Conservation (phyloP, 1,140 invertebrate species). For the Drosophila gunungcola region DNA sequence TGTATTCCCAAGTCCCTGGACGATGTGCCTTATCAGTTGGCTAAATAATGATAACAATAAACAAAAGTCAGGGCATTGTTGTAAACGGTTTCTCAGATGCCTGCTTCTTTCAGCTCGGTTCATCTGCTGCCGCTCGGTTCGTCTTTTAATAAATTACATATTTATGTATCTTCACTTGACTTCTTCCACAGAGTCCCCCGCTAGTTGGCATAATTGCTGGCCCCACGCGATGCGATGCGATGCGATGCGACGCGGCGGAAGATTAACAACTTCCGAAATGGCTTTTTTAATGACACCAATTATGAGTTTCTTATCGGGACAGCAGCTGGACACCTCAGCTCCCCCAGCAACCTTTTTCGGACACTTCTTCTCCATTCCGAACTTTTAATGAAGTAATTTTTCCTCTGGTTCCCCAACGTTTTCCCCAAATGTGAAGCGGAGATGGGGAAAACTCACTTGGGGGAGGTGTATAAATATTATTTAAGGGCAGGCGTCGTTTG, state of each 20-base stretch:
- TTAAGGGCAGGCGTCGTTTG: slow-evolving; percentile 49
- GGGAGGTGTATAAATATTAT: slow-evolving; percentile 44
- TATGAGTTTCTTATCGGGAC: slow-evolving; percentile 79
- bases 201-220: slow-evolving; percentile 73
- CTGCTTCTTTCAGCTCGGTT: slow-evolving; percentile 3
- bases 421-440: background rate
- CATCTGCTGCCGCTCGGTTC: background rate
- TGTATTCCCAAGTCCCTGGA: slow-evolving; percentile 5
- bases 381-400: slow-evolving; percentile 81
- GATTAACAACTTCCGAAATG: slow-evolving; percentile 82
- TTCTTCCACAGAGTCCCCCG: slow-evolving; percentile 12
- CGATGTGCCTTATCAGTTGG: slow-evolving; percentile 60
- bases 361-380: slow-evolving; percentile 60
- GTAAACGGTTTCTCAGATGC: slow-evolving; percentile 44
- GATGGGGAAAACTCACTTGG: background rate
- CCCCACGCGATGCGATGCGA: slow-evolving; percentile 19
- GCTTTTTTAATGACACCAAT: slow-evolving; percentile 81
- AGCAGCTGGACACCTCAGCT: slow-evolving; percentile 52
- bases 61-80: slow-evolving; percentile 69
- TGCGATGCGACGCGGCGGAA: slow-evolving; percentile 40
- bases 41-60: slow-evolving; percentile 82
- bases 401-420: slow-evolving; percentile 14
- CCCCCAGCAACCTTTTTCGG: slow-evolving; percentile 14
- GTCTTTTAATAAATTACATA: slow-evolving; percentile 77
- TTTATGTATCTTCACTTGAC: slow-evolving; percentile 67